Evolutionary conservation across 1,140 invertebrate genomes (phyloP), one percentile per base, ranked within the genome.

Genomic region (Zelostemma sp.): DNA sequence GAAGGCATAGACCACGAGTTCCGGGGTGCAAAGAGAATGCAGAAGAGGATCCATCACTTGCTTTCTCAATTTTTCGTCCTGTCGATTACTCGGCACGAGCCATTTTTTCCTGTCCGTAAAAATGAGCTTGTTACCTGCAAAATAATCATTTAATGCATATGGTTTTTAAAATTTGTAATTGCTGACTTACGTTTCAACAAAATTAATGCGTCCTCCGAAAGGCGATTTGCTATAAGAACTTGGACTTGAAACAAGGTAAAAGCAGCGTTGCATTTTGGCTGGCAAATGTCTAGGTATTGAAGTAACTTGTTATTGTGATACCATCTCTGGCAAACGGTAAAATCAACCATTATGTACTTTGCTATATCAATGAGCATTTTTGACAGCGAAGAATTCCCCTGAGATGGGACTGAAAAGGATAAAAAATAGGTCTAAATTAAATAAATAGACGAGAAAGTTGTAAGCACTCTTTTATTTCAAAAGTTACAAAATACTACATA

Each of bases 191-290:
- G 11, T 60, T 19, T 31, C 1, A 62, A 40, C 15, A 48, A 51
- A 51, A 5, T 1, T 11, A n/a, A 51, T 41, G 77, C 80, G 28
- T 80, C 58, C 31, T 79, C 1, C 3, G 62, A 48, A 48, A 71
- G 56, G n/a, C 59, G 56, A 66, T 80, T 80, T 16, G 72, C 74
- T 66, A 82, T 61, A 57, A 74, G 76, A 67, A 80, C 76, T 54
- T 81, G 71, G 6, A 55, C 64, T 9, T 71, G 58, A 4, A 81
- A 48, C 1, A 81, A 21, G 33, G 65, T 46, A 56, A 61, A 75
- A 2, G 21, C 17, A n/a, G 74, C 64, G 17, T 61, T 48, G 21
- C 21, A 25, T 25, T 25, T 8, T 25, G 3, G 3, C 8, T 25
- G 3, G 21, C 21, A 25, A 4, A 8, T 25, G 3, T 25, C 8